These are phyloP conservation scores for Eumeta japonica DNA, from an alignment of 1,140 invertebrate species.

Conservation along the genomic window DNA sequence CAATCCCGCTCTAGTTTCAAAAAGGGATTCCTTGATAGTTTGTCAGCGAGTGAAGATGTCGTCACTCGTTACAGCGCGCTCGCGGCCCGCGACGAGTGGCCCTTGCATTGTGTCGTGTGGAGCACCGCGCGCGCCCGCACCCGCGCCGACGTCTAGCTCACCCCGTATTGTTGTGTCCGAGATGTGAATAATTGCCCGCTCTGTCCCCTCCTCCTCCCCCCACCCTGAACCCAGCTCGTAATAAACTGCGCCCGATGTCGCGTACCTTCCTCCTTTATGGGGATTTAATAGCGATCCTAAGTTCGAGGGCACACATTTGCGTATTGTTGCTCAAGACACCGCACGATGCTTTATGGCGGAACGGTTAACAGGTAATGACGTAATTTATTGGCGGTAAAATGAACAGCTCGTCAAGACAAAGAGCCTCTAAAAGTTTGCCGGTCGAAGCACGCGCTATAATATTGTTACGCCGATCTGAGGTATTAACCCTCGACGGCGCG, in stretches of 20 bases:
- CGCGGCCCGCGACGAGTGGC: slow-evolving; percentile 31
- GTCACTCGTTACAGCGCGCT: slow-evolving; percentile 43
- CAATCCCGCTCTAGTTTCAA: slow-evolving; percentile 48
- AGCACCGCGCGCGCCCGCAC: slow-evolving; percentile 45
- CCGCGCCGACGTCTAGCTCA: background rate
- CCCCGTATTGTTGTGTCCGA: slow-evolving; percentile 37
- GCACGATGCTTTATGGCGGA: slow-evolving; percentile 10
- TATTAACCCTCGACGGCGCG: too few species aligned
- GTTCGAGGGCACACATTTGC: slow-evolving; percentile 28
- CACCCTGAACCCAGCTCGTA: slow-evolving; percentile 9
- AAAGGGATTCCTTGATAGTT: slow-evolving; percentile 46
- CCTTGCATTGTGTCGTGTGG: slow-evolving; percentile 41
- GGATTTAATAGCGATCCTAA: slow-evolving; percentile 27
- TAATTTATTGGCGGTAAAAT: slow-evolving; percentile 47
- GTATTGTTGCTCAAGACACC: slow-evolving; percentile 42
- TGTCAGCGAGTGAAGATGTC: slow-evolving; percentile 30
- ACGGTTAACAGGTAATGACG: slow-evolving; percentile 41
- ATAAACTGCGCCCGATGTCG: slow-evolving; percentile 32
- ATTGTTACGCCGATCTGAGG: too few species aligned
- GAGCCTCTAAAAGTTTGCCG: slow-evolving; percentile 23
- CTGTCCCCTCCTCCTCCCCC: slow-evolving; percentile 14
- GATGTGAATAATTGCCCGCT: slow-evolving; percentile 50
- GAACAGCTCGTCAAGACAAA: slow-evolving; percentile 33
- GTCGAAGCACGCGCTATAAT: too few species aligned
- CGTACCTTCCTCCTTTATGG: slow-evolving; percentile 28